Evolutionary conservation across 2,797 vertebrate genomes (phyloP), one percentile per base, ranked within the genome.

Genomic region (Molossus molossus): DNA sequence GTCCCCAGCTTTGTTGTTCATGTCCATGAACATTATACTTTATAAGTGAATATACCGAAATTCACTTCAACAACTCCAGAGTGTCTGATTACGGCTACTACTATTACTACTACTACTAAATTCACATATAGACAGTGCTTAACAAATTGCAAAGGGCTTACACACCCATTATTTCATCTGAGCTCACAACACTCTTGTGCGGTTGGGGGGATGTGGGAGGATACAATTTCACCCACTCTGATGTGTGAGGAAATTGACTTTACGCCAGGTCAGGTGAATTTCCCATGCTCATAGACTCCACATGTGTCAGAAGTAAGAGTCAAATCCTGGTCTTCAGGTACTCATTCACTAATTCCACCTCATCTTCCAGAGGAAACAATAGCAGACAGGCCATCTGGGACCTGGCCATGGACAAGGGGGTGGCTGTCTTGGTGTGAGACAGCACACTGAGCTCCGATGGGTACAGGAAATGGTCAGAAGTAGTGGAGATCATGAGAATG

Each of bases 191-290:
- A 77, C 23, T 58, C 5, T 53, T 53, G 18, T 29, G 40, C 18
- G 13, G 4, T 76, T 91, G 23, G 7, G 58, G 12, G 37, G n/a
- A 23, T 3, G 13, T 83, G 25, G 5, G 80, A 37, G 58, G 50
- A 27, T 90, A 18, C 57, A 55, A 84, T 72, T 57, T 57, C 2
- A 2, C 33, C 17, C 23, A 20, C 60, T 50, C 64, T 92, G 64
- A 87, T 70, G n/a, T 70, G 27, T 81, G 77, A 91, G 79, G 70
- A 95, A 92, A 53, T 15, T 83, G 62, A 73, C 90, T 72, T 60
- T 86, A 82, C 93, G 87, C 89, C 5, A 65, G 33, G 12, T 67
- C 25, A 29, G 37, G 29, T 88, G 58, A 93, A 48, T 82, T 91
- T 29, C 23, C 29, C 58, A 79, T 10, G 10, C 15, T 81, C 62